phyloP scores from a whole-genome alignment of 2,888 invertebrate species.

The Mesorhabditis sp. region DNA sequence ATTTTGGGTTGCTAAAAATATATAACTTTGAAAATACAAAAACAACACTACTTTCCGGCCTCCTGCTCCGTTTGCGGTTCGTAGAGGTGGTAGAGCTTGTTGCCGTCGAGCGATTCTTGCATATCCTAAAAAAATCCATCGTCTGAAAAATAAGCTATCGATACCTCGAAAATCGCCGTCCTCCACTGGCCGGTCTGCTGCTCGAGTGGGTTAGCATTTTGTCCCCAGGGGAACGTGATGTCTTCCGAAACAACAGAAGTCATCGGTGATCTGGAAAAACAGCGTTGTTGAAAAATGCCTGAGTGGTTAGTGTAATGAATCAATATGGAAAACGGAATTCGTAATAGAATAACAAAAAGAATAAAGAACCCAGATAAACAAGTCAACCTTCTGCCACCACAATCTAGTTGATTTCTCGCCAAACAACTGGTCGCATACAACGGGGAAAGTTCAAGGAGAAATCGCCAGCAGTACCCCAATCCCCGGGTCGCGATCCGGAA shows the following conservation, averaged over 20 bases:
- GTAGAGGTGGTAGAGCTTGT: slow-evolving; percentile 54
- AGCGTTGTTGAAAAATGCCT: no score
- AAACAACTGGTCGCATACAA: no score
- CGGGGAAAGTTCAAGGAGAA: no score
- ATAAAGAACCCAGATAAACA: slow-evolving; percentile 13
- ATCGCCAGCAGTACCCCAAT: no score
- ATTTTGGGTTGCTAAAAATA: not conserved
- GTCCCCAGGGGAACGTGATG: slow-evolving; percentile 55
- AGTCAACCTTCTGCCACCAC: not conserved
- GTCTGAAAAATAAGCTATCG: not conserved
- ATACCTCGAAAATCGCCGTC: slow-evolving; percentile 31
- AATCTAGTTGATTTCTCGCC: no score
- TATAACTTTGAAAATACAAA: not conserved
- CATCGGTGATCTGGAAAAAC: slow-evolving; percentile 40
- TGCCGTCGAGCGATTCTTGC: slow-evolving; percentile 46
- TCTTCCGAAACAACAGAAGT: slow-evolving; percentile 36
- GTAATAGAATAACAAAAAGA: not conserved
- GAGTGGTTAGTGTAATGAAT: no score
- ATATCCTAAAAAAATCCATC: slow-evolving; percentile 48
- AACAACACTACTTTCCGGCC: slow-evolving; percentile 16
- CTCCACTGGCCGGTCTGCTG: slow-evolving; percentile 47
- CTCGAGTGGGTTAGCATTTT: slow-evolving; percentile 49
- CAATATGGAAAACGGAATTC: not conserved
- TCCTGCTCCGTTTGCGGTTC: slow-evolving; percentile 54
- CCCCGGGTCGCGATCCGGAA: no score